Conservation (phyloP, 2,797 vertebrate genomes). For the Acanthurus leucopareius region DNA sequence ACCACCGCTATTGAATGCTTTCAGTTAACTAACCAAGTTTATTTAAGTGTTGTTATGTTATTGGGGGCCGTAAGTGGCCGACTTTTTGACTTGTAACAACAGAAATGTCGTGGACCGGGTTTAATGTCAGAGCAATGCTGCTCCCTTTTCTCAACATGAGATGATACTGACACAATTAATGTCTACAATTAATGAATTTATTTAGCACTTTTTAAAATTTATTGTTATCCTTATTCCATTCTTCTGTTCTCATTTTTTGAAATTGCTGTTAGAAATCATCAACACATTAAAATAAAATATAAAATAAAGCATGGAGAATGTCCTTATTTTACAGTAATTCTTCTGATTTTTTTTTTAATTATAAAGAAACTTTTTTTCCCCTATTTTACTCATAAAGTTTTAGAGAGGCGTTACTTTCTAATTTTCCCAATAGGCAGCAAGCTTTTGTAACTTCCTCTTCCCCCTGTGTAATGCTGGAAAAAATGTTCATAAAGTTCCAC, state of each 20-base stretch:
- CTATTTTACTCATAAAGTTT: slow-evolving; percentile 1
- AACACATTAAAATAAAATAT: not conserved
- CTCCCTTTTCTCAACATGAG: not conserved
- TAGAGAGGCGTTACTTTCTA: not conserved
- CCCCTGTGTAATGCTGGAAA: not conserved
- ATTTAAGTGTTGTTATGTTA: slow-evolving; percentile 74
- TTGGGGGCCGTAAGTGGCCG: slow-evolving; percentile 50
- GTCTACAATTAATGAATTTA: slow-evolving; percentile 4
- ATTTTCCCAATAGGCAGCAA: not conserved
- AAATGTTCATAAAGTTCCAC: not conserved
- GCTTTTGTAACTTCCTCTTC: not conserved
- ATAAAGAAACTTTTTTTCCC: not conserved
- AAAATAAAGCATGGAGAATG: not conserved
- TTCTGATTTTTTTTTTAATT: not conserved
- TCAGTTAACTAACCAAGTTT: slow-evolving; percentile 74
- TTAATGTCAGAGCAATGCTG: slow-evolving; percentile 27
- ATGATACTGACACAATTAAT: slow-evolving; percentile 14
- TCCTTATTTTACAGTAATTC: not conserved
- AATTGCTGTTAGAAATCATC: not conserved
- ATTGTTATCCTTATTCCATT: no score
- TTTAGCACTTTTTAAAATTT: not conserved
- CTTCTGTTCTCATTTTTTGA: not conserved
- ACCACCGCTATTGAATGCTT: slow-evolving; percentile 56
- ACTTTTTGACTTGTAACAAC: slow-evolving; percentile 58
- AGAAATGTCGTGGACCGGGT: slow-evolving; percentile 37